Percentiles rank a stretch among this genome's conserved stretches.
These are phyloP conservation scores for Cephalophus harveyi DNA, from an alignment of 2,113 vertebrate species.

Conservation along the genomic window DNA sequence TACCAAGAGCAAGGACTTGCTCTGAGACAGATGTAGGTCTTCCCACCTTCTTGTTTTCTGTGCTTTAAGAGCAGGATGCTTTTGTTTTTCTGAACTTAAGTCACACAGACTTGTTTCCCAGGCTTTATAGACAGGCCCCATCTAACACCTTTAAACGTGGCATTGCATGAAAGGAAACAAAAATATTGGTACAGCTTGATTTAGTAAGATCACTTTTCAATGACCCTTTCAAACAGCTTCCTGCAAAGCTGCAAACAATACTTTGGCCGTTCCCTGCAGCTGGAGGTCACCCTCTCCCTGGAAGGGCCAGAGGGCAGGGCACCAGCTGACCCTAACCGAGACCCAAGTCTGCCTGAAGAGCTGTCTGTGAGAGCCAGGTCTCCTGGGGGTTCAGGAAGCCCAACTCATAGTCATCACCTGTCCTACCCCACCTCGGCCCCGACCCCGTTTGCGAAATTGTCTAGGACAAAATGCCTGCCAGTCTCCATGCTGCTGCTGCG, in stretches of 20 bases:
- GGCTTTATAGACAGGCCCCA: background rate
- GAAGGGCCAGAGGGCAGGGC: background rate
- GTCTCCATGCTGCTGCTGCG: background rate
- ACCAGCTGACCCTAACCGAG: background rate
- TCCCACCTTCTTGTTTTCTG: background rate
- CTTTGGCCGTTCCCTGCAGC: background rate
- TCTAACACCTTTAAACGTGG: background rate
- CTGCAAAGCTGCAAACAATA: conserved; percentile 57
- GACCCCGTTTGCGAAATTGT: background rate
- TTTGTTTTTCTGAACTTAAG: conserved; percentile 29
- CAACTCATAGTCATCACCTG: background rate
- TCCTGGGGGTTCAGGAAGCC: background rate
- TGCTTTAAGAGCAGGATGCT: background rate
- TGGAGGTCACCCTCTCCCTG: conserved; percentile 9
- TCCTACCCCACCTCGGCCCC: rapidly evolving
- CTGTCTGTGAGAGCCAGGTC: background rate
- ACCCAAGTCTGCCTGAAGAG: background rate
- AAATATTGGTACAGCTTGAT: conserved; percentile 66
- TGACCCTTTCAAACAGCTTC: conserved; percentile 61
- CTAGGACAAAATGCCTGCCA: background rate
- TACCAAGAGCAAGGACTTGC: background rate
- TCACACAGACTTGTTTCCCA: conserved; percentile 34
- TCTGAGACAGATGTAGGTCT: background rate
- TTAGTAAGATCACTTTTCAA: conserved; percentile 62
- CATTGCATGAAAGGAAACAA: conserved; percentile 59